phyloP scores from a whole-genome alignment of 2,888 invertebrate genomes.

The Augochlorella aurata region DNA sequence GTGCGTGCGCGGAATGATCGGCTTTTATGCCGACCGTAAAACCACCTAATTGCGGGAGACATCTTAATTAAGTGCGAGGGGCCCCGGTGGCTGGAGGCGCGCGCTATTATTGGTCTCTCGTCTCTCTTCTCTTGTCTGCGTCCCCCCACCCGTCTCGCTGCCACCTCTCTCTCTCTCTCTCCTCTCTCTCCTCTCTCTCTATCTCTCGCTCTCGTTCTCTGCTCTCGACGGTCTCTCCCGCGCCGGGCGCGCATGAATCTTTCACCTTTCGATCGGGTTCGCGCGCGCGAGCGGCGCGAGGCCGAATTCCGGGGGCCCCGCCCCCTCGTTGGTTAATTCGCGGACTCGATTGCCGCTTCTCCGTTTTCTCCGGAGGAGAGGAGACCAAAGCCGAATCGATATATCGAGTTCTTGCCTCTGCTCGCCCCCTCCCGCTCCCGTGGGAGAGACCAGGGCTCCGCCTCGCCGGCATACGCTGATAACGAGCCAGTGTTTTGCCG shows the following conservation, averaged over 20 bases:
- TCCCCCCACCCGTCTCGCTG: background rate
- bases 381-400: slow-evolving; percentile 71
- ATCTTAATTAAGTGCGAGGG: slow-evolving; percentile 70
- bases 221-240: background rate
- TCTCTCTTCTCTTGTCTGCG: background rate
- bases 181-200: background rate
- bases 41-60: slow-evolving; percentile 68
- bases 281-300: background rate
- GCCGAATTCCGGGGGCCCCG: slow-evolving; percentile 8
- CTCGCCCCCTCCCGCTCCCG: slow-evolving; percentile 51
- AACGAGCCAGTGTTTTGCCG: slow-evolving; percentile 74
- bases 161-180: background rate
- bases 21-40: slow-evolving; percentile 65
- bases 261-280: background rate
- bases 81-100: slow-evolving; percentile 27
- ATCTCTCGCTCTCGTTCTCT: background rate
- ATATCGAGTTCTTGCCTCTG: slow-evolving; percentile 75
- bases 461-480: slow-evolving; percentile 76
- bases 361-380: slow-evolving; percentile 20
- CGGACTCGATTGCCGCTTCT: slow-evolving; percentile 9
- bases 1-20: slow-evolving; percentile 70
- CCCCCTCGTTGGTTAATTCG: slow-evolving; percentile 7
- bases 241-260: background rate
- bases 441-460: slow-evolving; percentile 59
- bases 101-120: slow-evolving; percentile 34